These are phyloP conservation scores for Stigmatopora argus DNA, from an alignment of 2,113 vertebrate species.

Conservation along the genomic window DNA sequence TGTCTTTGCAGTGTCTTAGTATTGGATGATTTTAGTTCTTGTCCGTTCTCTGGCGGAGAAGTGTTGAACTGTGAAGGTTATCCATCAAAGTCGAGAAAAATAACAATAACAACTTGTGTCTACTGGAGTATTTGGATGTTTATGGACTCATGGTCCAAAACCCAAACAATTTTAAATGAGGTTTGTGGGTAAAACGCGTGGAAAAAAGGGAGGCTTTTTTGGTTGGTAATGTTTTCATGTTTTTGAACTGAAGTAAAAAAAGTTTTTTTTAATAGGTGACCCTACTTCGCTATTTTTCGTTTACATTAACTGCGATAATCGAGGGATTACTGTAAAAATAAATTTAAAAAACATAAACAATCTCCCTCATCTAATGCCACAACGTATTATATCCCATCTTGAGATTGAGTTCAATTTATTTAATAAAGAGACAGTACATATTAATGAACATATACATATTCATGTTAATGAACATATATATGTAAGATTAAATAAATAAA, in stretches of 20 bases:
- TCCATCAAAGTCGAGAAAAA: not conserved
- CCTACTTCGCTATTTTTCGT: too few relatives aligned
- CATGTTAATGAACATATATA: too few relatives aligned
- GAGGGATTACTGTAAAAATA: too few relatives aligned
- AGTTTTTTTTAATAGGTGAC: not conserved
- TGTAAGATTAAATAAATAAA: too few relatives aligned
- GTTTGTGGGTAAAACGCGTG: not conserved
- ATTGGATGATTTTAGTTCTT: not conserved
- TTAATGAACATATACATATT: too few relatives aligned
- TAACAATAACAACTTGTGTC: not conserved
- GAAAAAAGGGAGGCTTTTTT: not conserved
- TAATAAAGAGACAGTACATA: too few relatives aligned
- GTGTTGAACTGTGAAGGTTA: conserved; percentile 3
- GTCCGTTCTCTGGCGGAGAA: not conserved
- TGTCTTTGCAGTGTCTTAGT: not conserved
- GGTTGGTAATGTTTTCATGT: too few relatives aligned
- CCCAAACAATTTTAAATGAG: not conserved
- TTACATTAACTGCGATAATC: too few relatives aligned
- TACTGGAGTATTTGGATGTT: not conserved
- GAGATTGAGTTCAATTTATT: too few relatives aligned
- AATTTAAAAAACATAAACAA: not conserved
- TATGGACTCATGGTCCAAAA: not conserved
- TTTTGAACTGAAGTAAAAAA: not conserved
- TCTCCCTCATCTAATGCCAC: not conserved
- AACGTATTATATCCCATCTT: not conserved